Percentiles rank a stretch among this genome's conserved stretches.
phyloP scores from a whole-genome alignment of 2,888 invertebrate genomes.

The Mesoligia furuncula region DNA sequence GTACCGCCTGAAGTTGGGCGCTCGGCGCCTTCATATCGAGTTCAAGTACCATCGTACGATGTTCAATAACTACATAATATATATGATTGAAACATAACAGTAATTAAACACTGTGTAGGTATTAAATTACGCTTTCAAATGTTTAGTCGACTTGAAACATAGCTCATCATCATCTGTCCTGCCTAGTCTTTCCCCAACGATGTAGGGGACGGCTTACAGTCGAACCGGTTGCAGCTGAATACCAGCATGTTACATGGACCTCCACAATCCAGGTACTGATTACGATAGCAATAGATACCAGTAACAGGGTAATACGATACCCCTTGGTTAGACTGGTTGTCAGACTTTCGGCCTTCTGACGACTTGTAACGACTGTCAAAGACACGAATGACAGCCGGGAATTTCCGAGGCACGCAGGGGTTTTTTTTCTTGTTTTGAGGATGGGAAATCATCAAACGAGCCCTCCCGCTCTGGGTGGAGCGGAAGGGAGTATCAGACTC shows the following conservation, averaged over 20 bases:
- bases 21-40: background rate
- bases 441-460: too few species aligned
- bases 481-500: too few species aligned
- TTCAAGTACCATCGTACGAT: slow-evolving; percentile 5
- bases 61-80: background rate
- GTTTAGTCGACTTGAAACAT: too few species aligned
- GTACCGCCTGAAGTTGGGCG: slow-evolving; percentile 11
- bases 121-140: background rate
- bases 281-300: background rate
- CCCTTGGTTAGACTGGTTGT: too few species aligned
- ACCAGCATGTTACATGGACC: too few species aligned
- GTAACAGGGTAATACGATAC: too few species aligned
- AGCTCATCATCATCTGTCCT: too few species aligned
- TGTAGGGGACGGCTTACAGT: too few species aligned
- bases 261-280: background rate
- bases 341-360: background rate
- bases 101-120: background rate
- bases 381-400: background rate
- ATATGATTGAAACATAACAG: background rate
- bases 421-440: too few species aligned
- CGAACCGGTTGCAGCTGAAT: background rate
- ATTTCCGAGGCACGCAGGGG: too few species aligned
- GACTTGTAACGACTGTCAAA: background rate
- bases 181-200: too few species aligned
- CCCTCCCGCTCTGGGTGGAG: too few species aligned